These are phyloP conservation scores for Eupristina koningsbergeri DNA, from an alignment of 1,140 invertebrate genomes.

Conservation along the genomic window DNA sequence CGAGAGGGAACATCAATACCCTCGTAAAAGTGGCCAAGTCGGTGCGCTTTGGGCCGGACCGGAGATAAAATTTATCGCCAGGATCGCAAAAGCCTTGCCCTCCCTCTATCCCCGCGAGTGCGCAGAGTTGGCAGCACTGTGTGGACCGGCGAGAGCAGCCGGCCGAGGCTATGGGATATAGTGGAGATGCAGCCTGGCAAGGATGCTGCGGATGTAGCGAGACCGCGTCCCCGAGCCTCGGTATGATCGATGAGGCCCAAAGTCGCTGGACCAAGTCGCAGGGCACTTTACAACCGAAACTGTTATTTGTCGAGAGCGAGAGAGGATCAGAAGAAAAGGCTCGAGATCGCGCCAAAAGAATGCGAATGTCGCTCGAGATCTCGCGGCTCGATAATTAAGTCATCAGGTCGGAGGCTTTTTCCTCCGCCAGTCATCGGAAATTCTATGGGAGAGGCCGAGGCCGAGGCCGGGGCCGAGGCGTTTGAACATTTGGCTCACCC, in stretches of 20 bases:
- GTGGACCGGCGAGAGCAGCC: background rate
- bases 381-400: slow-evolving; percentile 31
- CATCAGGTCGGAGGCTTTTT: slow-evolving; percentile 32
- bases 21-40: background rate
- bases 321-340: background rate
- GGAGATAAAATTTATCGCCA: slow-evolving; percentile 7
- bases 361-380: slow-evolving; percentile 35
- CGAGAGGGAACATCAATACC: background rate
- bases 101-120: background rate
- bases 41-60: background rate
- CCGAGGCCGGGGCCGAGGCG: background rate
- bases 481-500: slow-evolving; percentile 4
- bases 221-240: background rate
- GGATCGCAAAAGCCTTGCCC: background rate
- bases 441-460: background rate
- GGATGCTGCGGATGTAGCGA: too few species aligned
- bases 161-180: too few species aligned
- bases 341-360: background rate
- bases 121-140: background rate
- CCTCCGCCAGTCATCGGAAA: slow-evolving; percentile 41
- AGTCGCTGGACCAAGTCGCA: background rate
- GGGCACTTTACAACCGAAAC: slow-evolving; percentile 18
- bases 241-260: slow-evolving; percentile 34
- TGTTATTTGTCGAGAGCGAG: slow-evolving; percentile 27
- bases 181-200: too few species aligned